Evolutionary conservation across 2,113 vertebrate species (phyloP).

Genomic region (Pseudorasbora parva): DNA sequence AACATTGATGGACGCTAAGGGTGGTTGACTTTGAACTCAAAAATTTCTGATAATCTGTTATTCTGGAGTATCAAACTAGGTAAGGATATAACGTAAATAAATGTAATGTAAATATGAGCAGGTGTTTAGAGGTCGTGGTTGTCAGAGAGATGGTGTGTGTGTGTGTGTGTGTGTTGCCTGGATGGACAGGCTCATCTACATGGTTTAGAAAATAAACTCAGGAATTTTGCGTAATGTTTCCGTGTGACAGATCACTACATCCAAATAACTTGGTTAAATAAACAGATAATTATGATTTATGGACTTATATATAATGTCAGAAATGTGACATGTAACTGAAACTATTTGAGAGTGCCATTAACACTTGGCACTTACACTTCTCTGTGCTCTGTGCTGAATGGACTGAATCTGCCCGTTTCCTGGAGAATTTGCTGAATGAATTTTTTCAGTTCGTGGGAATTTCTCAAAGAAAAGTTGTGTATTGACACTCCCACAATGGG

Average conservation of each 20-base stretch:
- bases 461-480: not conserved
- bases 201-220: slow-evolving; percentile 65
- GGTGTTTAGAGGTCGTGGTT: not conserved
- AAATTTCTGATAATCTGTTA: not conserved
- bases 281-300: not conserved
- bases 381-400: not conserved
- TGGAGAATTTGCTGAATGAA: not conserved
- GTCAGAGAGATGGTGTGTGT: too few relatives aligned
- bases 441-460: not conserved
- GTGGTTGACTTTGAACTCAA: not conserved
- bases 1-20: not conserved
- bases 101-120: not conserved
- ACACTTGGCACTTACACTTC: too few relatives aligned
- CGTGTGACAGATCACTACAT: not conserved
- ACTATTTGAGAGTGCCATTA: not conserved
- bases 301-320: not conserved
- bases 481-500: not conserved
- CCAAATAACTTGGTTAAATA: not conserved
- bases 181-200: slow-evolving; percentile 68
- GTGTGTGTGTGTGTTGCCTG: slow-evolving; percentile 51
- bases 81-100: not conserved
- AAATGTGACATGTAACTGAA: not conserved
- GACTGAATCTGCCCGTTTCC: not conserved
- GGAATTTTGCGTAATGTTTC: slow-evolving; percentile 55
- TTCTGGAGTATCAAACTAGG: not conserved